Evolutionary conservation across 2,113 vertebrate genomes (phyloP), one percentile per base, ranked within the genome.

Genomic region (Sylvilagus bachmani): DNA sequence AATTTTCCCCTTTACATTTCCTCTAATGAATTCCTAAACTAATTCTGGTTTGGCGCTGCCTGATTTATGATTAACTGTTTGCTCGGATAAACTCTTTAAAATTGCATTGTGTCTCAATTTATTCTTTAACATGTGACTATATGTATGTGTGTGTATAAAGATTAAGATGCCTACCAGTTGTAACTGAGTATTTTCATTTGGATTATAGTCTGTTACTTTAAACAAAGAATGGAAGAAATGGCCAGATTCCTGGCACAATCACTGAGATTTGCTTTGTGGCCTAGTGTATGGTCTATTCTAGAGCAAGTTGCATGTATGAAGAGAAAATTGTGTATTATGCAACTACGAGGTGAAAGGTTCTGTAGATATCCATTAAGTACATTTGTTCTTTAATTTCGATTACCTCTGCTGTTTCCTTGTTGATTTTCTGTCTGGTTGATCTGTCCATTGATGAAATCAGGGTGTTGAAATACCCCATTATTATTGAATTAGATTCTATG

Each of bases 131-230:
- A 58, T 12, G n/a, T 31, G 31, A 74, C 44, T 44, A 44, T 44
- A 44, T 44, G 44, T 44, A 44, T 44, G 44, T 44, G 44, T 44
- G 44, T 44, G 55, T 25, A 62, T 17, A 79, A 84, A 86, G 66
- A 38, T 78, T 88, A 90, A 85, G 88, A 70, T 75, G 38, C 10
- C 4, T 86, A 70, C 13, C n/a, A 67, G 0, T 62, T 64, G 13
- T 53, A 91, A 90, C 22, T 51, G 70, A 86, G 29, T 33, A 61
- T 61, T 91, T 75, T 91, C 29, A 10, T 44, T 91, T 81, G n/a
- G 11, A 58, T 67, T 77, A 61, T n/a, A 91, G 33, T 58, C 62
- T 38, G 17, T 92, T 78, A 73, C n/a, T 82, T 89, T 67, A 11
- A 79, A 64, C 25, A 83, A 92, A 93, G 19, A 86, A 55, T 27